phyloP scores from a whole-genome alignment of 2,797 vertebrate species.

The Fistularia commersonii region DNA sequence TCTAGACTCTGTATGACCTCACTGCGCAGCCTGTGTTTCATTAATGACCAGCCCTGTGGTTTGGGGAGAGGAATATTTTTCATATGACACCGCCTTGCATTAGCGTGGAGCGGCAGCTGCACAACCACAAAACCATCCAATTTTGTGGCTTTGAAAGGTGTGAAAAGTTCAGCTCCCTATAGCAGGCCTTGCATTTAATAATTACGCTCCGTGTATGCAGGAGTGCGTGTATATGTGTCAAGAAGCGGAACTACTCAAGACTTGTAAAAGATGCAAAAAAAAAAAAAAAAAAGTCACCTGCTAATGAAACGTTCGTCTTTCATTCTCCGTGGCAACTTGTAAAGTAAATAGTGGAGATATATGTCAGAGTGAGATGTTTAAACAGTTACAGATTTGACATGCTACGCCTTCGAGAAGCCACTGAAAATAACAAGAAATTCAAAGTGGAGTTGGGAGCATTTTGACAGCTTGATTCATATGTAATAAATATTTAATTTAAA shows the following conservation, averaged over 20 bases:
- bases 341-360: conserved; percentile 66
- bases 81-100: conserved; percentile 93
- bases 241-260: conserved; percentile 82
- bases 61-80: conserved; percentile 97
- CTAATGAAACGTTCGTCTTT: conserved; percentile 74
- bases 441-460: conserved; percentile 44
- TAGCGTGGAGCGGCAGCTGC: conserved; percentile 89
- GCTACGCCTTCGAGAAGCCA: conserved; percentile 38
- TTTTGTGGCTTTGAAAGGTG: conserved; percentile 91
- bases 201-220: conserved; percentile 55
- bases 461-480: conserved; percentile 56
- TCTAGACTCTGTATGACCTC: conserved; percentile 96
- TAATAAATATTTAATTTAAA: conserved; percentile 52
- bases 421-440: conserved; percentile 54
- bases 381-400: conserved; percentile 42
- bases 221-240: conserved; percentile 61
- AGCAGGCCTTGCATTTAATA: conserved; percentile 82
- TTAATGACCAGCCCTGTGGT: conserved; percentile 94
- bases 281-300: conserved; percentile 59
- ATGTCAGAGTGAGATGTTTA: conserved; percentile 51
- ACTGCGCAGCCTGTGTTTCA: conserved; percentile 94
- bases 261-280: conserved; percentile 62
- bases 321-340: conserved; percentile 66
- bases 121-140: conserved; percentile 89
- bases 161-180: conserved; percentile 97